Percentiles rank a stretch among this genome's conserved stretches.
These are phyloP conservation scores for Ornithorhynchus anatinus DNA, from an alignment of 2,113 vertebrate species.

Conservation along the genomic window DNA sequence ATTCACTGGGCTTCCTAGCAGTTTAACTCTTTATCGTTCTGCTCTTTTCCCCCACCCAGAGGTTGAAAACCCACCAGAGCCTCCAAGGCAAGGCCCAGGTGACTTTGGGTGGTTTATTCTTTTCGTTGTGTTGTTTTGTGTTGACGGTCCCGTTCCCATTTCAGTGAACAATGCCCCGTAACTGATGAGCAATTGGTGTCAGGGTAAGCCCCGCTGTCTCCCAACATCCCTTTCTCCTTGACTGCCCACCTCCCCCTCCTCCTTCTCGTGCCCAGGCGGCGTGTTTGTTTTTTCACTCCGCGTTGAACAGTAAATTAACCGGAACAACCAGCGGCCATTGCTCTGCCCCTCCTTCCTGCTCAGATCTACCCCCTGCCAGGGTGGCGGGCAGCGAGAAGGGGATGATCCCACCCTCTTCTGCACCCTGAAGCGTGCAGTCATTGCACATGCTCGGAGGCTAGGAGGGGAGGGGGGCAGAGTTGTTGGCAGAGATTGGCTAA, in stretches of 20 bases:
- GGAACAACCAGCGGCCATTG: neutral
- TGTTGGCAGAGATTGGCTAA: too few species aligned
- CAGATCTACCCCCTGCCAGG: too few species aligned
- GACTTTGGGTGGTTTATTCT: conserved; percentile 67
- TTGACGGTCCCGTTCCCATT: conserved; percentile 88
- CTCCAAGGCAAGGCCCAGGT: conserved; percentile 26
- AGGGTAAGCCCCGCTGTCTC: conserved; percentile 88
- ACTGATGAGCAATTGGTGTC: conserved; percentile 94
- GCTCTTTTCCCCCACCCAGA: too few species aligned
- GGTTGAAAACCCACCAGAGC: too few species aligned
- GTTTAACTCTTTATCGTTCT: conserved; percentile 30
- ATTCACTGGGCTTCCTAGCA: conserved; percentile 14
- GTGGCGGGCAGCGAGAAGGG: too few species aligned
- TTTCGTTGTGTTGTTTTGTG: conserved; percentile 66
- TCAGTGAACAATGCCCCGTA: conserved; percentile 92
- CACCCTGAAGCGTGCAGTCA: neutral
- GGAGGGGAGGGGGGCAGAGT: neutral
- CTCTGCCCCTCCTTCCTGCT: neutral
- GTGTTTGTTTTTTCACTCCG: conserved; percentile 58
- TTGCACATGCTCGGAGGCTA: neutral
- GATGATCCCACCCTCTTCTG: neutral
- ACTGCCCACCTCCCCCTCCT: conserved; percentile 76
- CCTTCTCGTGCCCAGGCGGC: conserved; percentile 68
- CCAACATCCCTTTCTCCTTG: conserved; percentile 76
- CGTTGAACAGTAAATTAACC: conserved; percentile 58